Conservation (phyloP, 2,797 vertebrate genomes). For the Pteronotus mesoamericanus region DNA sequence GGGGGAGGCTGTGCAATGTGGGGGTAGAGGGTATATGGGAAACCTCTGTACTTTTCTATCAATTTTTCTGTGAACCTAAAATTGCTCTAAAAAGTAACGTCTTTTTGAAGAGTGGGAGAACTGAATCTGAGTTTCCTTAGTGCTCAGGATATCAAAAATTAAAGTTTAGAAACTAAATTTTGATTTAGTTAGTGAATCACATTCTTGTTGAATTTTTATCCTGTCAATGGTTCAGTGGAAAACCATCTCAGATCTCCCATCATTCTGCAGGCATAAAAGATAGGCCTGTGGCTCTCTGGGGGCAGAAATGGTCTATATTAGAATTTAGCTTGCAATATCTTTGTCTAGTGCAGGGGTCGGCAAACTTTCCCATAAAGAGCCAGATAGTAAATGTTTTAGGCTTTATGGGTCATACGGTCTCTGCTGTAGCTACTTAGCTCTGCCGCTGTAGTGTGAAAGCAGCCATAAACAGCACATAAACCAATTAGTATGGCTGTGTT, state of each 20-base stretch:
- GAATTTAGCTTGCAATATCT: slow-evolving; percentile 9
- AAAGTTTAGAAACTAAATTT: not conserved
- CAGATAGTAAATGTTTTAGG: not conserved
- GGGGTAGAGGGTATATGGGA: not conserved
- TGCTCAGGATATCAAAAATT: slow-evolving; percentile 33
- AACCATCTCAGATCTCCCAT: not conserved
- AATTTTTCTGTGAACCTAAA: not conserved
- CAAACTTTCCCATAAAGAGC: slow-evolving; percentile 1
- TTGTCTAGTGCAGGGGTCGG: not conserved
- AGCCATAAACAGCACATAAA: not conserved
- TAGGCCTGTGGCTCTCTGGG: not conserved
- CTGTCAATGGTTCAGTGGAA: not conserved
- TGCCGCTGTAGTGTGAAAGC: not conserved
- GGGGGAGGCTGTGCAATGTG: not conserved
- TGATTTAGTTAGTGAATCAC: not conserved
- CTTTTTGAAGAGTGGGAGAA: not conserved
- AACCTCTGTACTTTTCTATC: not conserved
- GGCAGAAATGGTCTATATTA: not conserved
- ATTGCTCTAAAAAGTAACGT: not conserved
- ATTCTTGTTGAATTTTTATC: slow-evolving; percentile 32
- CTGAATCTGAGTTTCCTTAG: not conserved
- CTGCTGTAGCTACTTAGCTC: not conserved
- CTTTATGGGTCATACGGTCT: not conserved
- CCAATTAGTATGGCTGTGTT: not conserved
- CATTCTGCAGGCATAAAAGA: not conserved